Evolutionary conservation across 2,113 vertebrate genomes (phyloP).

Genomic region (Pseudopipra pipra): DNA sequence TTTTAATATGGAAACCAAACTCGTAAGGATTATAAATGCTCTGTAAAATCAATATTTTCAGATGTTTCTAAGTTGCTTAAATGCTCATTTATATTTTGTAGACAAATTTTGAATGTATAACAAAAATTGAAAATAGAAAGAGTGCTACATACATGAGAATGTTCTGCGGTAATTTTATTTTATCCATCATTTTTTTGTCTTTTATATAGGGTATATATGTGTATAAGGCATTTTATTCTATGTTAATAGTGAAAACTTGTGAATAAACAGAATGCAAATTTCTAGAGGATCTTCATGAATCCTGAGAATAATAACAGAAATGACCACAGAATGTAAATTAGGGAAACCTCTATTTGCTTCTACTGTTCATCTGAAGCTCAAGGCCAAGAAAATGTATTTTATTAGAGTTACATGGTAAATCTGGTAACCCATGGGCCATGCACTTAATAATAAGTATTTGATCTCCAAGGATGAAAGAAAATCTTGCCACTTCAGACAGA

Average conservation of each 20-base stretch:
- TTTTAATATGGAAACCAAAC: not conserved
- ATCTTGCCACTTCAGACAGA: not conserved
- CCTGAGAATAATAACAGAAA: not conserved
- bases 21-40: not conserved
- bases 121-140: not conserved
- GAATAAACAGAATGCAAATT: not conserved
- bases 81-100: not conserved
- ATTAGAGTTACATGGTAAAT: not conserved
- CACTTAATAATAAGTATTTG: not conserved
- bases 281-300: not conserved
- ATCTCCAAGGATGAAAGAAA: slow-evolving; percentile 14
- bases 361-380: not conserved
- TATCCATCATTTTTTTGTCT: not conserved
- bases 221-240: not conserved
- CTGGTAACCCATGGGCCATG: not conserved
- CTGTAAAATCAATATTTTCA: not conserved
- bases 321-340: not conserved
- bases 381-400: not conserved
- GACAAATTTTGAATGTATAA: not conserved
- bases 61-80: not conserved
- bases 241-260: not conserved
- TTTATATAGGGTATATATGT: not conserved
- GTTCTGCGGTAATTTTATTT: not conserved
- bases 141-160: not conserved
- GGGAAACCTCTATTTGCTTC: not conserved